Evolutionary conservation across 1,140 invertebrate species (phyloP).

Genomic region (Saccostrea cuccullata): DNA sequence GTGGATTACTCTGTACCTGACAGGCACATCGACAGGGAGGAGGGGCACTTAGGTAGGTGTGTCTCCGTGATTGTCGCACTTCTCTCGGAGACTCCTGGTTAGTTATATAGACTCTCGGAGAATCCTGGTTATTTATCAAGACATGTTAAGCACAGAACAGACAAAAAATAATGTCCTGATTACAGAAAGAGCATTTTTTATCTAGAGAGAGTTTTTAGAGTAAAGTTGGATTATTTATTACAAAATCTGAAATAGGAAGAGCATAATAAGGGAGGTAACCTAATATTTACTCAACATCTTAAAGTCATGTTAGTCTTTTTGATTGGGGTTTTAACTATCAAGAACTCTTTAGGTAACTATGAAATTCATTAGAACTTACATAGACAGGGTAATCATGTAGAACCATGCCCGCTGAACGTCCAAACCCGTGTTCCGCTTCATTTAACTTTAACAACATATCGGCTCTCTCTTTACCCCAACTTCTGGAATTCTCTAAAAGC

Average conservation of each 20-base stretch:
- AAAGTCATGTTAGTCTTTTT: too few species aligned
- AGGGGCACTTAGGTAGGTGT: background rate
- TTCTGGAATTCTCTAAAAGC: constrained; percentile 73
- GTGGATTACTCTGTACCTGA: background rate
- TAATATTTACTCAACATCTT: background rate
- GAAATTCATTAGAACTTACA: constrained; percentile 57
- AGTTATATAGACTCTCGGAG: constrained; percentile 4
- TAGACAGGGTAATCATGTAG: constrained; percentile 66
- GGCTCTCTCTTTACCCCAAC: constrained; percentile 75
- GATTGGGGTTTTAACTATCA: too few species aligned
- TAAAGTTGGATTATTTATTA: background rate
- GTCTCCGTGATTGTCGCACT: background rate
- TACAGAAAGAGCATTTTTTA: background rate
- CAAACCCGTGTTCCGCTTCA: constrained; percentile 75
- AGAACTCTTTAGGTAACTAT: background rate
- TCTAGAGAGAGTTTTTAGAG: background rate
- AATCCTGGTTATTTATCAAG: constrained; percentile 1
- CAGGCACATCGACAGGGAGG: background rate
- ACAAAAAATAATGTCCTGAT: background rate
- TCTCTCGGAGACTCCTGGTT: constrained; percentile 12
- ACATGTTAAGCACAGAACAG: background rate
- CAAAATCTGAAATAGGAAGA: background rate
- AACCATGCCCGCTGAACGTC: constrained; percentile 72
- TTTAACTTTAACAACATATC: constrained; percentile 71
- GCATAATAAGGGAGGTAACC: background rate